These are phyloP conservation scores for Sebastes oblongus DNA, from an alignment of 2,797 vertebrate species.

Conservation along the genomic window DNA sequence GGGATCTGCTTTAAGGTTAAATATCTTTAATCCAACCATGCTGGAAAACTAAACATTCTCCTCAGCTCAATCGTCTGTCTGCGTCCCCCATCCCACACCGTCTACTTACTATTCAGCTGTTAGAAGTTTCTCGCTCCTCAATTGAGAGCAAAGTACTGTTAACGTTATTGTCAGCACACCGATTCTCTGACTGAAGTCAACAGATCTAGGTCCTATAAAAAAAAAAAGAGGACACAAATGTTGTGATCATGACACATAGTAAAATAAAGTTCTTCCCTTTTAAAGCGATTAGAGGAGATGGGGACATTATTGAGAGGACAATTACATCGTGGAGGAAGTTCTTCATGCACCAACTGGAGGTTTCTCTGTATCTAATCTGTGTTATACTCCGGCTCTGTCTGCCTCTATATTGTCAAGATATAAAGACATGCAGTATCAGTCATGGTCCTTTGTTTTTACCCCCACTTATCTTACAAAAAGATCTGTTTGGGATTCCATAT, in stretches of 20 bases:
- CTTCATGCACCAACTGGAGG: slow-evolving; percentile 31
- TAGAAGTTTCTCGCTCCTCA: neutral
- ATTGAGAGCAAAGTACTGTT: neutral
- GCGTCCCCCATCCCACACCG: neutral
- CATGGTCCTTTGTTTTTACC: slow-evolving; percentile 39
- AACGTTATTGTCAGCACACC: slow-evolving; percentile 26
- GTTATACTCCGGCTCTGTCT: slow-evolving; percentile 39
- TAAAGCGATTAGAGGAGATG: neutral
- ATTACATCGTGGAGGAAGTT: slow-evolving; percentile 37
- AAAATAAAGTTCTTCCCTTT: slow-evolving; percentile 25
- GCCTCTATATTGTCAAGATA: slow-evolving; percentile 61
- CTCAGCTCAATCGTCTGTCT: slow-evolving; percentile 53
- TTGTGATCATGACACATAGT: slow-evolving; percentile 16
- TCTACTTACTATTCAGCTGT: neutral
- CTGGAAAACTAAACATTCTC: slow-evolving; percentile 70
- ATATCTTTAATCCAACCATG: slow-evolving; percentile 70
- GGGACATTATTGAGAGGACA: slow-evolving; percentile 30
- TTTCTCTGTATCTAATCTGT: slow-evolving; percentile 53
- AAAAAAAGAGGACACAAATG: neutral
- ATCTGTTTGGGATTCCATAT: slow-evolving; percentile 18
- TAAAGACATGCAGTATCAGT: slow-evolving; percentile 35
- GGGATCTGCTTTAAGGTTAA: slow-evolving; percentile 67
- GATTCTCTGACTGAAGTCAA: slow-evolving; percentile 43
- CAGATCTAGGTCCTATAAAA: slow-evolving; percentile 28
- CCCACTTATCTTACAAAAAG: slow-evolving; percentile 16